Conservation (phyloP, 2,888 invertebrate genomes). For the Drosophila sordidula region DNA sequence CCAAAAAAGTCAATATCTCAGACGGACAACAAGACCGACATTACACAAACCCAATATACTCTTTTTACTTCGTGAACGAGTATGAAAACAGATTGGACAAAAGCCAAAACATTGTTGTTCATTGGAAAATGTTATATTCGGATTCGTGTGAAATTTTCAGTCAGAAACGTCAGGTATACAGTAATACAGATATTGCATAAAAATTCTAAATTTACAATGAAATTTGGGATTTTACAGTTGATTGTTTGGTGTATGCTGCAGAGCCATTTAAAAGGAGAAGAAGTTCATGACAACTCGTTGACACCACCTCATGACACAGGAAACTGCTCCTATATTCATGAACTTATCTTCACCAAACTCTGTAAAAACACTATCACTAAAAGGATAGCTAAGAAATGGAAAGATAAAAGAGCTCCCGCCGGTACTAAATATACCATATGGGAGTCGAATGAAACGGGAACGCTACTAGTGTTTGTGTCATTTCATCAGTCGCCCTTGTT, state of each 20-base stretch:
- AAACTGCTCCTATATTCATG: conserved; percentile 2
- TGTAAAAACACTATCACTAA: not conserved
- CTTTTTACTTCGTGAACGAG: too few species aligned
- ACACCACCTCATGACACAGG: conserved; percentile 12
- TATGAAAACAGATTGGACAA: too few species aligned
- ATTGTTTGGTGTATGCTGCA: conserved; percentile 1
- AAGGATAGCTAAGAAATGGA: not conserved
- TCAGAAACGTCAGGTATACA: not conserved
- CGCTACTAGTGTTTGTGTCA: not conserved
- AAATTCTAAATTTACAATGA: conserved; percentile 10
- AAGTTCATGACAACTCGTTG: not conserved
- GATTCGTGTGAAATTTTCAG: too few species aligned
- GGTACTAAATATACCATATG: conserved; percentile 17
- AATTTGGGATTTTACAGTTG: not conserved
- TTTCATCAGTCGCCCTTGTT: conserved; percentile 12
- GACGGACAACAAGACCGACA: too few species aligned
- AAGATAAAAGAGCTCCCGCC: not conserved
- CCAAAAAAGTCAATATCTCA: too few species aligned
- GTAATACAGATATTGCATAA: not conserved
- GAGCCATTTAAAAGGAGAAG: not conserved
- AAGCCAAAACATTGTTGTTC: too few species aligned
- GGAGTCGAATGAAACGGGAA: too few species aligned
- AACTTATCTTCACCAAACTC: accelerated
- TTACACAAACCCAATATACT: too few species aligned
- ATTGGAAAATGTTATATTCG: too few species aligned